Percentiles rank a stretch among this genome's conserved stretches.
Evolutionary conservation across 2,113 vertebrate genomes (phyloP).

Genomic region (Serilophus lunatus): DNA sequence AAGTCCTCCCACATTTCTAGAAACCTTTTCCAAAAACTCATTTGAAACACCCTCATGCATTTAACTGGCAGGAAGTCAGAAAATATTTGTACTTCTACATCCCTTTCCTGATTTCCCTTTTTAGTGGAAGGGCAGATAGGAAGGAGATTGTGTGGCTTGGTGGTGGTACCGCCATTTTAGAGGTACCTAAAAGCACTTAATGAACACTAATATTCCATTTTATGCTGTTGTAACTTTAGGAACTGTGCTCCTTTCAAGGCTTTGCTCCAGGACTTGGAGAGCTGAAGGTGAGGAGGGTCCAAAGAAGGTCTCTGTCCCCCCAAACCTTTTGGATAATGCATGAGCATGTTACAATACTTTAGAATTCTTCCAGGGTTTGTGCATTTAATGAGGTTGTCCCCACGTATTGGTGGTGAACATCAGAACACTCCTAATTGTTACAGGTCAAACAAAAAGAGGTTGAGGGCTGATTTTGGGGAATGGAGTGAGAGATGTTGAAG

Average conservation of each 20-base stretch:
- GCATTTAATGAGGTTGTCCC: not conserved
- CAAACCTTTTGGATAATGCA: not conserved
- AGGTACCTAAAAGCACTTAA: not conserved
- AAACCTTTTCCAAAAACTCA: not conserved
- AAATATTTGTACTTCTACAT: not conserved
- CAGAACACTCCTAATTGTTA: not conserved
- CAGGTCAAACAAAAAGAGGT: not conserved
- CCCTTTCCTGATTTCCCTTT: not conserved
- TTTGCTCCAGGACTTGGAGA: not conserved
- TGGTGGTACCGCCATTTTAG: not conserved
- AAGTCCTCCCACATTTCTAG: constrained; percentile 31
- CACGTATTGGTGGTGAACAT: not conserved
- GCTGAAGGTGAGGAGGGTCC: not conserved
- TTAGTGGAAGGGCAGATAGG: not conserved
- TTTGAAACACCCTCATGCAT: not conserved
- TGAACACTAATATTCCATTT: not conserved
- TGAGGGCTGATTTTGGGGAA: not conserved
- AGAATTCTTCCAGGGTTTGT: not conserved
- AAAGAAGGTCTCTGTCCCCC: not conserved
- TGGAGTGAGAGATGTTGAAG: not conserved
- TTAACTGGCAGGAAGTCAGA: not conserved
- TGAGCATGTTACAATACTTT: not conserved
- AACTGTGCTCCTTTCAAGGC: not conserved
- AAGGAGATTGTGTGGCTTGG: not conserved
- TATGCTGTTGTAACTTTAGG: not conserved